Conservation (phyloP, 2,888 invertebrate genomes). For the Epicampocera succincta region DNA sequence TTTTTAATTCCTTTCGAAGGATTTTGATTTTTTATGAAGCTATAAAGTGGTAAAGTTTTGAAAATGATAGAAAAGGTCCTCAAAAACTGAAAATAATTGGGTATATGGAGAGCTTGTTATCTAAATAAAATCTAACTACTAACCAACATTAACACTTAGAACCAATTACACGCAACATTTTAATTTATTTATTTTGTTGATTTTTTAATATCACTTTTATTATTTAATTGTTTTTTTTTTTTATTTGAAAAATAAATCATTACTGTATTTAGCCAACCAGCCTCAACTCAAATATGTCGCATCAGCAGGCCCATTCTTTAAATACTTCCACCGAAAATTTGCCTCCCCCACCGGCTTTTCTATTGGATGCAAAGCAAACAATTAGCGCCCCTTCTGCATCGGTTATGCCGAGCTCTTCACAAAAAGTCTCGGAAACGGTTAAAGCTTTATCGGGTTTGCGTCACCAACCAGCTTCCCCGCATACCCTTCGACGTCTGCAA, state of each 20-base stretch:
- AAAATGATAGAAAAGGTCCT: background rate
- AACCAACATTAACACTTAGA: constrained; percentile 25
- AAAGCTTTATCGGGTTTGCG: constrained; percentile 89
- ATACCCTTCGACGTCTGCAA: constrained; percentile 84
- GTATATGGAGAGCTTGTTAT: constrained; percentile 8
- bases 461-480: constrained; percentile 93
- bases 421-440: constrained; percentile 92
- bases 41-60: too few species aligned
- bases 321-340: constrained; percentile 79
- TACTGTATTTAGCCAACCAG: constrained; percentile 62
- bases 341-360: constrained; percentile 81
- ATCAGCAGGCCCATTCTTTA: constrained; percentile 75
- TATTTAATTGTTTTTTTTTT: constrained; percentile 35
- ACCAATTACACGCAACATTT: background rate
- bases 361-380: constrained; percentile 75
- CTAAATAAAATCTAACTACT: constrained; percentile 11
- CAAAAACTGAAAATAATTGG: constrained; percentile 10
- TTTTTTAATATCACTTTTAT: constrained; percentile 36
- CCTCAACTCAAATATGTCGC: constrained; percentile 68
- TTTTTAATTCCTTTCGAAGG: too few species aligned
- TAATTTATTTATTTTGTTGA: constrained; percentile 21
- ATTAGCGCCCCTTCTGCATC: constrained; percentile 70
- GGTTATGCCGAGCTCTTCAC: constrained; percentile 78
- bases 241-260: constrained; percentile 9
- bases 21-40: too few species aligned